These are phyloP conservation scores for Pammene fasciana DNA, from an alignment of 2,888 invertebrate genomes.

Conservation along the genomic window DNA sequence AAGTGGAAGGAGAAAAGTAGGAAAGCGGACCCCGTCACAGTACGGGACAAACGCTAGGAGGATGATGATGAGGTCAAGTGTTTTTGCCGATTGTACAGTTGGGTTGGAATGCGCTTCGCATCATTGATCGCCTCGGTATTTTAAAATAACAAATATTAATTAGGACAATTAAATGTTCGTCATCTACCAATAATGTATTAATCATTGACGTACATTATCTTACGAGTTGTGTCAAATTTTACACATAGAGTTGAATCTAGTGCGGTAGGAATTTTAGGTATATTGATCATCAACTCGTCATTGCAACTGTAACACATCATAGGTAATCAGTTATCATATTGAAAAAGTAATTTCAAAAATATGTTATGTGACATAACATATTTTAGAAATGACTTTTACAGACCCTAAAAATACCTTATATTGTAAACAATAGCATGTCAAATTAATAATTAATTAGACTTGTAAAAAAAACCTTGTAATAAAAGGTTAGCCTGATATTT, in stretches of 20 bases:
- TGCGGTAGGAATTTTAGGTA: not conserved
- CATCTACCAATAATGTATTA: too few species aligned
- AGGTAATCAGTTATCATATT: too few species aligned
- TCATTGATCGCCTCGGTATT: not conserved
- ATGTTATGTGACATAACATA: not conserved
- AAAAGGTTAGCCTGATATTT: slow-evolving; percentile 7
- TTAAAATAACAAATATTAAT: not conserved
- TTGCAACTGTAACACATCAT: not conserved
- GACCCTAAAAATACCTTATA: not conserved
- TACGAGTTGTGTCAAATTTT: too few species aligned
- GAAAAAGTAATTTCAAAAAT: too few species aligned
- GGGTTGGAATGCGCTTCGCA: not conserved
- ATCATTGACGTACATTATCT: too few species aligned
- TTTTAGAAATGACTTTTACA: not conserved
- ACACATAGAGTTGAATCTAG: not conserved
- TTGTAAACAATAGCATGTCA: not conserved
- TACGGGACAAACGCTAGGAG: too few species aligned
- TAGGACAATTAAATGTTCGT: slow-evolving; percentile 3
- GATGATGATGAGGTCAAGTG: slow-evolving; percentile 4
- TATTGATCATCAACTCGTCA: not conserved
- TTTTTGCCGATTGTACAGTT: not conserved
- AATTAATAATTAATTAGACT: not conserved
- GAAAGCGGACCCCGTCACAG: too few species aligned
- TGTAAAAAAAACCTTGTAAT: slow-evolving; percentile 11
- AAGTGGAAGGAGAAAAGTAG: too few species aligned